A percentile compares a stretch with the other conserved stretches of the same genome.
Evolutionary conservation across 2,797 vertebrate genomes (phyloP).

Genomic region (Phrynocephalus forsythii): DNA sequence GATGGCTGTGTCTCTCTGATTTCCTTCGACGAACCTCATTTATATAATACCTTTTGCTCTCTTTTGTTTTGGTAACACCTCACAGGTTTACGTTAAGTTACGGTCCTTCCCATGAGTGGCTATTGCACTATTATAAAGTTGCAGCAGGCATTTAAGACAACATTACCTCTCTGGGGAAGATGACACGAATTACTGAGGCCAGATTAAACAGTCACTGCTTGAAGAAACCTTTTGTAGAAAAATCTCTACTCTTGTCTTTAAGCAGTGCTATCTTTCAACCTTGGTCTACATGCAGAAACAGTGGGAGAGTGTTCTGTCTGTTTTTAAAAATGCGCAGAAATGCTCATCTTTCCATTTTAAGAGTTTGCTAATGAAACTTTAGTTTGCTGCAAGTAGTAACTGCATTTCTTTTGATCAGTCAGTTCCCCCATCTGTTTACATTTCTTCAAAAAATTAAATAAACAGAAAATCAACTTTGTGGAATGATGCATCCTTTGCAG

Average conservation of each 20-base stretch:
- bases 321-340: background rate
- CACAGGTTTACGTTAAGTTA: conserved; percentile 60
- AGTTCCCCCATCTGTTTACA: conserved; percentile 58
- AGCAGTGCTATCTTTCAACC: background rate
- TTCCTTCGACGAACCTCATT: conserved; percentile 43
- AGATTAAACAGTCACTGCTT: conserved; percentile 17
- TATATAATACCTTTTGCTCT: conserved; percentile 22
- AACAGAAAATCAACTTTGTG: conserved; percentile 27
- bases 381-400: conserved; percentile 41
- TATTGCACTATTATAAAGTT: conserved; percentile 53
- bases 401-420: conserved; percentile 25
- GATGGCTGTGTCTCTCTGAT: conserved; percentile 34
- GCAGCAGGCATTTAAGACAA: conserved; percentile 6
- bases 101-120: conserved; percentile 48
- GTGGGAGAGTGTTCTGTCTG: conserved; percentile 1
- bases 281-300: conserved; percentile 15
- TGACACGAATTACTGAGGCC: background rate
- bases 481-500: conserved; percentile 7
- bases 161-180: conserved; percentile 36
- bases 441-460: conserved; percentile 32
- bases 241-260: conserved; percentile 17
- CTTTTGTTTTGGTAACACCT: conserved; percentile 57
- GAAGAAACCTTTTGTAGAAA: conserved; percentile 11
- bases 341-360: background rate
- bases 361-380: conserved; percentile 29